Evolutionary conservation across 1,140 invertebrate species (phyloP).

Genomic region (Drosophila melanogaster): Release_6_plus_ISO1_MT NT_033777.3:10948001-10948500

Average conservation of each 20-base stretch:
- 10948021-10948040: constrained; percentile 50
- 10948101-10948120: constrained; percentile 83
- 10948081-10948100: constrained; percentile 76
- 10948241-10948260: constrained; percentile 57
- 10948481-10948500: constrained; percentile 18
- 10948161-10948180: constrained; percentile 81
- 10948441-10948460: neutral
- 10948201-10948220: constrained; percentile 83
- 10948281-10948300: constrained; percentile 6
- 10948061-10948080: constrained; percentile 9
- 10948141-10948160: constrained; percentile 67
- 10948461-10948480: neutral
- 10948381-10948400: constrained; percentile 63
- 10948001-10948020: constrained; percentile 70
- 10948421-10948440: constrained; percentile 6
- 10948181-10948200: constrained; percentile 72
- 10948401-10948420: constrained; percentile 30
- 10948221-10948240: constrained; percentile 66
- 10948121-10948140: constrained; percentile 79
- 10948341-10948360: constrained; percentile 71
- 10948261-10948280: too few relatives aligned
- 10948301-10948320: constrained; percentile 74
- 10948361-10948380: constrained; percentile 81
- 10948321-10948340: constrained; percentile 79
- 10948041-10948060: neutral